phyloP scores from a whole-genome alignment of 2,888 invertebrate species.

The Sphaerophoria rueppellii region DNA sequence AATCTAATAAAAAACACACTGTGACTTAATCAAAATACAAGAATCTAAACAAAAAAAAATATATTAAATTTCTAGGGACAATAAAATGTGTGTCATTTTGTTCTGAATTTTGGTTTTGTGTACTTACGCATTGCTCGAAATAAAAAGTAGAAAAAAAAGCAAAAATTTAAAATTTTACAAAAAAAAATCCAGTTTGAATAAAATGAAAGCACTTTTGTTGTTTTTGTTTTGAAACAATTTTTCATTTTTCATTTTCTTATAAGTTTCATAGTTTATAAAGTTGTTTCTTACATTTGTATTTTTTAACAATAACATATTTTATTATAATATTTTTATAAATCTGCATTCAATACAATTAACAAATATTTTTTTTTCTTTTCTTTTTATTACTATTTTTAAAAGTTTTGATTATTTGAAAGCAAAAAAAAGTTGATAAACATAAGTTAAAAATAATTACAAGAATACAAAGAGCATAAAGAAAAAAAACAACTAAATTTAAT shows the following conservation, averaged over 20 bases:
- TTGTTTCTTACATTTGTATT: constrained; percentile 63
- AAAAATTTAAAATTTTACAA: neutral
- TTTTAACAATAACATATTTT: constrained; percentile 68
- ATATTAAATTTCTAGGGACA: constrained; percentile 29
- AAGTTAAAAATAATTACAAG: constrained; percentile 62
- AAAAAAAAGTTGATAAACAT: neutral
- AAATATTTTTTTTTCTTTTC: constrained; percentile 27
- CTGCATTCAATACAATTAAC: constrained; percentile 50
- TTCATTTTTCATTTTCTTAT: constrained; percentile 54
- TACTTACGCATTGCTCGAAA: constrained; percentile 53
- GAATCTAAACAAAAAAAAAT: constrained; percentile 16
- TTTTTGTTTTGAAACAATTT: constrained; percentile 63
- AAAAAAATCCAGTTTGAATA: constrained; percentile 10
- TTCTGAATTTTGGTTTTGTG: constrained; percentile 18
- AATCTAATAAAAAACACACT: constrained; percentile 8
- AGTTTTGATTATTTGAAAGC: constrained; percentile 43
- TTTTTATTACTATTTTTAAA: constrained; percentile 31
- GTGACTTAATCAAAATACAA: constrained; percentile 26
- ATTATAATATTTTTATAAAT: constrained; percentile 20
- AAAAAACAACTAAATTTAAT: constrained; percentile 69
- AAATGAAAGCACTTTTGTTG: constrained; percentile 64
- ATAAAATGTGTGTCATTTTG: constrained; percentile 30
- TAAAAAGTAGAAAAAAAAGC: neutral
- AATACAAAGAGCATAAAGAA: constrained; percentile 44
- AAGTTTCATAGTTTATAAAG: constrained; percentile 55